Evolutionary conservation across 1,140 invertebrate genomes (phyloP).

Genomic region (Arctopsyche grandis): DNA sequence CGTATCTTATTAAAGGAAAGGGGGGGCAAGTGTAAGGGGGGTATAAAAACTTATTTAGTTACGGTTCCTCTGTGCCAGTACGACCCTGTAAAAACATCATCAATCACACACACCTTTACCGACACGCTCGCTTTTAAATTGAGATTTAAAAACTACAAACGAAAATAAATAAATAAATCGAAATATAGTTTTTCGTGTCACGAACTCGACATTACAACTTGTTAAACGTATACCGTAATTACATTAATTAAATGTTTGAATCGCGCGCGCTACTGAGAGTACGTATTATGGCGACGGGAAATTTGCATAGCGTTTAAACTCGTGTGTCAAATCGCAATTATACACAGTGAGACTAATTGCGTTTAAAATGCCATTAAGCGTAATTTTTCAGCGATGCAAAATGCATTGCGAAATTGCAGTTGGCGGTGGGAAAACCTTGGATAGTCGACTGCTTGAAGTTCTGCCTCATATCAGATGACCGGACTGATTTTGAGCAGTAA

Average conservation of each 20-base stretch:
- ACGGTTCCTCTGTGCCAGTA: background rate
- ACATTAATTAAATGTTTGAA: background rate
- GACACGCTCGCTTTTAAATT: background rate
- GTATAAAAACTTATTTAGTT: slow-evolving; percentile 8
- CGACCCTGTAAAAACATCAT: slow-evolving; percentile 7
- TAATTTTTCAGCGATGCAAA: background rate
- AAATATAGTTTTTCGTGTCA: too few species aligned
- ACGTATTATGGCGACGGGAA: background rate
- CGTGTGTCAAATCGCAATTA: slow-evolving; percentile 7
- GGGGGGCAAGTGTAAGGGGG: background rate
- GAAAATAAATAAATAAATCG: background rate
- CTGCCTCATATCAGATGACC: too few species aligned
- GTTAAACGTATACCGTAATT: background rate
- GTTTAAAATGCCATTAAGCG: background rate
- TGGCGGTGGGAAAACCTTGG: too few species aligned
- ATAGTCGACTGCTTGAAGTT: too few species aligned
- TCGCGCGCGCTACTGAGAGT: background rate
- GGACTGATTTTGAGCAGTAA: too few species aligned
- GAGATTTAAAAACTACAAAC: slow-evolving; percentile 7
- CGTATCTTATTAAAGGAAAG: slow-evolving; percentile 3
- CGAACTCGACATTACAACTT: too few species aligned
- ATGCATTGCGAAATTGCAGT: too few species aligned
- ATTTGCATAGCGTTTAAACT: background rate
- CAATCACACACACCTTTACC: slow-evolving; percentile 7
- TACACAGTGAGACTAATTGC: background rate